Base-by-base conservation (phyloP, 2,888 invertebrate species). In the Dusona sp. region DNA sequence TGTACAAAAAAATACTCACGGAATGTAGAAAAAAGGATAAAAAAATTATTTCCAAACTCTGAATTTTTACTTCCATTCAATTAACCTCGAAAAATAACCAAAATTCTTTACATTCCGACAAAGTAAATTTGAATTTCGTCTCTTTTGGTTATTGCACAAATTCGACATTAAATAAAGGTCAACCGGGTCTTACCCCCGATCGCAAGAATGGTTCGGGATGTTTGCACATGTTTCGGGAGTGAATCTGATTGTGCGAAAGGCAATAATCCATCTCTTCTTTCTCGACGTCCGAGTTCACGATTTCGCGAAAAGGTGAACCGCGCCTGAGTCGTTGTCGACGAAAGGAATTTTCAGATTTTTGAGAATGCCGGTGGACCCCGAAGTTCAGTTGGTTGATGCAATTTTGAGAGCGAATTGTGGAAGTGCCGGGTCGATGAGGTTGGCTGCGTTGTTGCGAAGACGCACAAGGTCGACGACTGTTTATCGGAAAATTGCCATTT, bases 161-260 rank as follows among this genome's bases (percentile, higher is more conserved):
- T 25, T 22, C 22, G n/a, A 67, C 9, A n/a, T 22, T 22, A 2
- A 16, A 29, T 29, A 61, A 13, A 29, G 7, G 33, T 64, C 1
- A 74, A 57, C 3, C 22, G 61, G 25, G 42, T 42, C 68, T 85
- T 79, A 85, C 85, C 79, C 79, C 82, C 45, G 83, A 57, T 75
- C 74, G 79, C 54, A 79, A 79, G 29, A 25, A 45, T 0, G 51
- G 33, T 19, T 82, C 64, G 25, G 48, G 19, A 64, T 51, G 42
- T 33, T 75, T 82, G 67, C 79, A 65, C 16, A 54, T n/a, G 7
- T 78, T 81, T 54, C 73, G 51, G 1, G 45, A 36, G 36, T 64
- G 79, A 51, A 61, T 79, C 22, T 54, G 79, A 8, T 75, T 70
- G 33, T 65, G 45, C 13, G 75, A 45, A 45, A 65, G 13, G 61